Base-by-base conservation (phyloP, 1,140 invertebrate species). In the Archegozetes longisetosus region DNA sequence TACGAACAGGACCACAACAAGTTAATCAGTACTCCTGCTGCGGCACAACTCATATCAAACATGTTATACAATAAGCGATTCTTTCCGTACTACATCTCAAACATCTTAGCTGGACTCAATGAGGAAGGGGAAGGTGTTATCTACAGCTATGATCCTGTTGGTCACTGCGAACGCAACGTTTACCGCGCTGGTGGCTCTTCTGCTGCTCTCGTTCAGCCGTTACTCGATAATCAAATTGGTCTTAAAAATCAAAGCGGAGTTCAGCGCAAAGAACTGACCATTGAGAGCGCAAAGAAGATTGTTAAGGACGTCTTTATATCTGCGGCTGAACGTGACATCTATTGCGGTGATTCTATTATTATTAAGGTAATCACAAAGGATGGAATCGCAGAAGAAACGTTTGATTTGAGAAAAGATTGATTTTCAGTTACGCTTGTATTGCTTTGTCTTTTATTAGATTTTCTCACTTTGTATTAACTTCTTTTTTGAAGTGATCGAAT, bases 21-120 rank as follows among this genome's bases (percentile, higher is more conserved):
- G 71, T 76, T 80, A 2, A 98, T 98, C 89, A 78, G 84, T 2
- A 93, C 93, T 0, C 78, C 83, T 61, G 91, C 95, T 13, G 79
- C 89, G 17, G 88, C 94, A 17, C 91, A 97, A 73, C 86, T 98
- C 83, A 72, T 98, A 1, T 91, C 94, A 0, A 94, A 86, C 4
- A 86, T 95, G 78, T 75, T 99, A 60, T 99, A 99, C 70, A 86
- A 92, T 68, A 90, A 91, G 66, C 79, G 96, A 62, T 98, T 99
- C 72, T 99, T 99, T 72, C 96, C 96, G 0, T 98, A 97, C 70
- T 99, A 98, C 71, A 84, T 96, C 12, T 86, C 86, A 28, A 97
- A 95, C 70, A 82, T 98, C 28, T 73, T 99, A 55, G 93, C 88
- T 64, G 96, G 96, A 27, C 62, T 82, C 13, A 78, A 82, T 72